Percentiles rank a stretch among this genome's conserved stretches.
phyloP scores from a whole-genome alignment of 2,797 vertebrate species.

The Microcaecilia unicolor region DNA sequence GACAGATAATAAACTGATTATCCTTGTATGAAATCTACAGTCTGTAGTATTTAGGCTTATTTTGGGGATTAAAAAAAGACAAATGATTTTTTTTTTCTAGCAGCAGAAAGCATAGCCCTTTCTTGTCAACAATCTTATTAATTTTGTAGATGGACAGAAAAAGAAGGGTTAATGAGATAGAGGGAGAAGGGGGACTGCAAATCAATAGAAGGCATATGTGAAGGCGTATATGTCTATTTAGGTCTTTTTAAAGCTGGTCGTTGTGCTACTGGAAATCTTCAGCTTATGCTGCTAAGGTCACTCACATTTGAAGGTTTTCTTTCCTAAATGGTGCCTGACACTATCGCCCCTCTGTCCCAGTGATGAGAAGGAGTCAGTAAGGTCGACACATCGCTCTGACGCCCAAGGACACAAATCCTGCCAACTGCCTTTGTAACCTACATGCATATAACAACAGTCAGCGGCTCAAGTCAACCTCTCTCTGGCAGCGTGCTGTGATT shows the following conservation, averaged over 20 bases:
- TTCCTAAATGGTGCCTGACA: too few species aligned
- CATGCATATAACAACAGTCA: slow-evolving; percentile 8
- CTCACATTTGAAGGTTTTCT: too few species aligned
- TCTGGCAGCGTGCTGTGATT: slow-evolving; percentile 6
- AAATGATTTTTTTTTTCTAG: background rate
- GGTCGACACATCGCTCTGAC: slow-evolving; percentile 9
- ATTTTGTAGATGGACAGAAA: background rate
- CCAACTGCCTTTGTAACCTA: slow-evolving; percentile 14
- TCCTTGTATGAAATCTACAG: background rate
- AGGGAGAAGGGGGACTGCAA: background rate
- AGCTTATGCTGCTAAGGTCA: too few species aligned
- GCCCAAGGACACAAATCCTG: slow-evolving; percentile 7
- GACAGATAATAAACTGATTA: background rate
- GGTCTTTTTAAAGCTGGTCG: background rate
- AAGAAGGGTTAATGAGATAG: background rate
- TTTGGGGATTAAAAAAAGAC: too few species aligned
- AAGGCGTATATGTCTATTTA: too few species aligned
- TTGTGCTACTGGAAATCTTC: too few species aligned
- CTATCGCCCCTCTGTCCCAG: slow-evolving; percentile 1
- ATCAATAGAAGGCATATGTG: too few species aligned
- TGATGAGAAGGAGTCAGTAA: slow-evolving; percentile 5
- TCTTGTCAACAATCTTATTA: too few species aligned
- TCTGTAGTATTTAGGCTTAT: background rate
- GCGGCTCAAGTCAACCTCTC: slow-evolving; percentile 8
- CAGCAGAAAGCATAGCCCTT: background rate